phyloP scores from a whole-genome alignment of 2,113 vertebrate genomes.

The Empidonax alnorum region DNA sequence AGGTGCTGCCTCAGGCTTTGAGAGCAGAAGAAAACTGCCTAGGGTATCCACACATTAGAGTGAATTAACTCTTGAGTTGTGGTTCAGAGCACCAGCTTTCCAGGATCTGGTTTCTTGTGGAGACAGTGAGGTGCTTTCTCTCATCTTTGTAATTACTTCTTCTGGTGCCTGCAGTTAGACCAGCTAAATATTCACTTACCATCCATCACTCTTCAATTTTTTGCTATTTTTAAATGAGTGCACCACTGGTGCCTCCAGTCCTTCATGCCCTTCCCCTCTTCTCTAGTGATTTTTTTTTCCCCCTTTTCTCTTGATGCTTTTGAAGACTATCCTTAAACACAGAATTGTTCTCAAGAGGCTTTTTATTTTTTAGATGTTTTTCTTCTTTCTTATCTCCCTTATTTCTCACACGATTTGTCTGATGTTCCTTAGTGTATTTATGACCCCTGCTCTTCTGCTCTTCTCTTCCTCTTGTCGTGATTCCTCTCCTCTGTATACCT shows the following conservation, averaged over 20 bases:
- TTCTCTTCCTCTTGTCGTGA: background rate
- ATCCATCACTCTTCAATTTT: background rate
- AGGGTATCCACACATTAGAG: accelerated
- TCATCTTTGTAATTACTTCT: background rate
- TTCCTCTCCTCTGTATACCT: background rate
- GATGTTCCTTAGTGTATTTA: background rate
- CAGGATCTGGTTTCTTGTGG: background rate
- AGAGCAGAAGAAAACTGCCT: background rate
- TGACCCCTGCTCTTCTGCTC: background rate
- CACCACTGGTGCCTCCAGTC: accelerated
- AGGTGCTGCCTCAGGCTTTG: background rate
- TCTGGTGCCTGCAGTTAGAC: background rate
- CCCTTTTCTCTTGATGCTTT: background rate
- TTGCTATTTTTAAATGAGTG: background rate
- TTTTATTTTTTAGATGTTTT: background rate
- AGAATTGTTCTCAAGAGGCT: background rate
- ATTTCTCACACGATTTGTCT: background rate
- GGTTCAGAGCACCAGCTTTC: background rate
- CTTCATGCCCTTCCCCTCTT: background rate
- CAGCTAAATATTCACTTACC: background rate
- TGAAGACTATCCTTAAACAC: background rate
- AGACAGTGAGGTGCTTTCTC: background rate
- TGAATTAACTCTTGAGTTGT: background rate
- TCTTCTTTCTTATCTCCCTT: background rate
- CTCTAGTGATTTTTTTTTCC: background rate